Percentiles rank a stretch among this genome's conserved stretches.
These are phyloP conservation scores for Zaprionus camerounensis DNA, from an alignment of 1,140 invertebrate species.

Conservation along the genomic window DNA sequence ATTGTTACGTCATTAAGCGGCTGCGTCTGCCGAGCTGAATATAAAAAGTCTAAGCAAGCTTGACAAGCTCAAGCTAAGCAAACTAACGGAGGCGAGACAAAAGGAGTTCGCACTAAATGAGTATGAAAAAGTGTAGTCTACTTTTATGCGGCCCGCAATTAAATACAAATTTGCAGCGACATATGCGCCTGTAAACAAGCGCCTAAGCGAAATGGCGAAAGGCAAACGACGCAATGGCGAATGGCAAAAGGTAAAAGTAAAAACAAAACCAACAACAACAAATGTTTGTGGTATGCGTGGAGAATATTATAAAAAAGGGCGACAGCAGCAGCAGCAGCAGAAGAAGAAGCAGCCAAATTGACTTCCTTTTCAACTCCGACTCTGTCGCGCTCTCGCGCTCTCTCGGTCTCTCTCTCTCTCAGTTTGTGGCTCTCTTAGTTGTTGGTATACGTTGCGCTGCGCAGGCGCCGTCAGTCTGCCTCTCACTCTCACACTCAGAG, in stretches of 20 bases:
- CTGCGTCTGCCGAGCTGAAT: slow-evolving; percentile 20
- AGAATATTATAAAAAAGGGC: slow-evolving; percentile 50
- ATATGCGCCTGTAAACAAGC: slow-evolving; percentile 78
- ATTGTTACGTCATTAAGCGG: slow-evolving; percentile 77
- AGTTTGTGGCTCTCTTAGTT: neutral
- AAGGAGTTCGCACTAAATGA: neutral
- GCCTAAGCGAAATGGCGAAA: slow-evolving; percentile 26
- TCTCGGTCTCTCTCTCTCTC: slow-evolving; percentile 33
- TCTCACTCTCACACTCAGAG: neutral
- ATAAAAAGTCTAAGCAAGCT: slow-evolving; percentile 42
- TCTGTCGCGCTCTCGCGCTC: slow-evolving; percentile 43
- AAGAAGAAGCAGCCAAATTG: slow-evolving; percentile 14
- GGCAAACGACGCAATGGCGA: slow-evolving; percentile 4
- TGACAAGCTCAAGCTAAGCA: slow-evolving; percentile 19
- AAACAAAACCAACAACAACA: slow-evolving; percentile 51
- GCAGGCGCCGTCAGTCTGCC: slow-evolving; percentile 42
- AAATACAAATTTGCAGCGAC: slow-evolving; percentile 75
- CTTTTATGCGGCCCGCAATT: slow-evolving; percentile 66
- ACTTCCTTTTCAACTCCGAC: slow-evolving; percentile 21
- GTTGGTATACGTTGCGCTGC: slow-evolving; percentile 25
- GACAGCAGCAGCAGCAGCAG: slow-evolving; percentile 29
- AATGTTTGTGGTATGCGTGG: slow-evolving; percentile 34
- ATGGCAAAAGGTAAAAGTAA: slow-evolving; percentile 31
- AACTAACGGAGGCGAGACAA: slow-evolving; percentile 15
- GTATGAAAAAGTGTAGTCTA: slow-evolving; percentile 57